Evolutionary conservation across 2,113 vertebrate species (phyloP), one percentile per base, ranked within the genome.

Genomic region (Saguinus imperator): DNA sequence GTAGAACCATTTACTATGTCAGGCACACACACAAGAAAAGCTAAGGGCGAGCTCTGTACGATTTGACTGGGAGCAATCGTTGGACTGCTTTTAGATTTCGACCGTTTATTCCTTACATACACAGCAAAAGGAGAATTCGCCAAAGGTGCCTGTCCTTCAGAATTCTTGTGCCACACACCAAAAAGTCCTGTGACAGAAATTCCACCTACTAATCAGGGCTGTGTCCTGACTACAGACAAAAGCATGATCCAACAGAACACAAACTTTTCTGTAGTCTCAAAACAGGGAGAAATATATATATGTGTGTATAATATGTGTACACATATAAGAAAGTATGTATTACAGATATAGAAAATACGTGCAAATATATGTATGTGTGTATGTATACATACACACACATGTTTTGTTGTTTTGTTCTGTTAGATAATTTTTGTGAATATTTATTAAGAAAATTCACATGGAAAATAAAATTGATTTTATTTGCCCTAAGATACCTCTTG

Each of bases 81-180:
- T 8, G 57, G 84, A 40, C 9, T 61, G 84, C 27, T 92, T 94
- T 68, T 29, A 75, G 37, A 88, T 66, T 87, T 89, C 80, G 45
- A 91, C 32, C 57, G 25, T 70, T 76, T 79, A 73, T 82, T 72
- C 64, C 16, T 79, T 37, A 75, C 5, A 50, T 88, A 73, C 12
- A 66, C 14, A 61, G 18, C 37, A 20, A 83, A 97, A 91, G 43
- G 93, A 75, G 20, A 66, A 64, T 20, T 70, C 94, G 32, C 25
- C 58, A 73, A 79, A 94, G 43, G 20, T 77, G 20, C 50, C 35
- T 61, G 27, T 5, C 64, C 48, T 29, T 37, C 1, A 0, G 64
- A 37, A 79, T 91, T 40, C 40, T 81, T 89, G 35, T 68, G 85
- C 80, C 83, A 86, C 18, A 80, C n/a, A 89, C 40, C 70, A 76